A percentile compares a stretch with the other conserved stretches of the same genome.
Conservation (phyloP, 2,113 vertebrate species). For the Peromyscus polionotus region DNA sequence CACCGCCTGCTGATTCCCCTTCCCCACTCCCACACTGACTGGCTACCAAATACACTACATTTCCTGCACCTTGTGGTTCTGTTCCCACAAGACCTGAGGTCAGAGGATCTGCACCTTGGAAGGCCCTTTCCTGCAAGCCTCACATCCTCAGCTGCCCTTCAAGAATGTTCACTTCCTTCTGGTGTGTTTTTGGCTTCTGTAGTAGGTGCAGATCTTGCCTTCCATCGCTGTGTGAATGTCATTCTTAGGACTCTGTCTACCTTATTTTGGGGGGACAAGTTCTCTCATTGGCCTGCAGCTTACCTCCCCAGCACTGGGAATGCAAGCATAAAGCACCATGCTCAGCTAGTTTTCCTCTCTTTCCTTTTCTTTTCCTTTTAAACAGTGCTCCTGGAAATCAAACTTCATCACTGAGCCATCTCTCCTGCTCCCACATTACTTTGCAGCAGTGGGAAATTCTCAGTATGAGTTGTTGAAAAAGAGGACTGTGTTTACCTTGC, state of each 20-base stretch:
- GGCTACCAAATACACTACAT: not conserved
- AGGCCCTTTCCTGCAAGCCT: not conserved
- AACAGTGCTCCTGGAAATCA: not conserved
- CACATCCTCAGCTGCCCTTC: not conserved
- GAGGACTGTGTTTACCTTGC: not conserved
- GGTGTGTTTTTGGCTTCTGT: not conserved
- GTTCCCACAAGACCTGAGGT: not conserved
- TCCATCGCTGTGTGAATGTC: not conserved
- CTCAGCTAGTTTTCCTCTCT: not conserved
- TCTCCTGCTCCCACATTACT: not conserved
- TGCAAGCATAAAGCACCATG: too few species aligned
- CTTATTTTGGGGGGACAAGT: not conserved
- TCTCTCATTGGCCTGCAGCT: not conserved
- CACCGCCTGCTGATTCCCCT: not conserved
- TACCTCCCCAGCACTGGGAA: not conserved
- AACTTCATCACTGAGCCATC: not conserved
- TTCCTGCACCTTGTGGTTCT: not conserved
- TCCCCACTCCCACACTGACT: too few species aligned
- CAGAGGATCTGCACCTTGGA: not conserved
- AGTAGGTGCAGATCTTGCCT: not conserved
- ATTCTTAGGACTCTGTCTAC: not conserved
- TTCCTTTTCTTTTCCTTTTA: not conserved
- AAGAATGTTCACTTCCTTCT: not conserved
- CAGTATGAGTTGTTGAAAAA: not conserved
- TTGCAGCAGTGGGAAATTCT: not conserved